Base-by-base conservation (phyloP, 2,888 invertebrate species). In the Caenorhabditis sp. region DNA sequence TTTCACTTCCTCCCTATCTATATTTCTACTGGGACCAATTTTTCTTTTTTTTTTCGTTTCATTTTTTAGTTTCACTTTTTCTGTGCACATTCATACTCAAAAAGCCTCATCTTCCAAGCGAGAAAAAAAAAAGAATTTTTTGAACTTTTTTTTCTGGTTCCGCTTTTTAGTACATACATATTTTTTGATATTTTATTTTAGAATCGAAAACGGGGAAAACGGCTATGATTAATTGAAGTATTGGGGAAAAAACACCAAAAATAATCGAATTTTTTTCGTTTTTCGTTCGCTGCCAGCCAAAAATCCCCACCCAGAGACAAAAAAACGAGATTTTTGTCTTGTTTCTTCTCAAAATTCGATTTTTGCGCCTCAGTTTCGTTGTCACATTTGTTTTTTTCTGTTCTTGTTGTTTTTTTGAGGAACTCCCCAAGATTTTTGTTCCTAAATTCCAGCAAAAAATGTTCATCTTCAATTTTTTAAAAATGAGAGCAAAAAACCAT, bases 231-330 rank as follows among this genome's bases (percentile, higher is more conserved):
- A 43, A 43, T 43, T 43, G 43, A 17, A 43, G 17, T 43, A 43
- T 5, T 14, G 17, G 12, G n/a, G 23, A 20, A n/a, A 14, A 50
- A 50, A 5, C 4, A 17, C 23, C 3, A 52, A 52, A 52, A 52
- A 52, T 52, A 52, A 52, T 52, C 52, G 52, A 52, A 52, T 52
- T 21, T 52, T 20, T 52, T 52, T 17, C 23, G 23, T 23, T 52
- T n/a, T n/a, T 52, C 21, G 21, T 52, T 20, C 52, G 8, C 43
- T 17, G 43, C 12, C 43, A 43, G 14, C 17, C 14, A 43, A 43
- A 43, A 14, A 36, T 36, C 36, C 36, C 43, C 12, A 43, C 12
- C 43, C 31, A 4, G 10, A 31, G 10, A 4, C 31, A 10, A 31
- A 10, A 31, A 31, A 31, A 31, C 31, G 31, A 31, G 31, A 43